phyloP scores from a whole-genome alignment of 2,113 vertebrate genomes.

The Melanotaenia duboulayi region DNA sequence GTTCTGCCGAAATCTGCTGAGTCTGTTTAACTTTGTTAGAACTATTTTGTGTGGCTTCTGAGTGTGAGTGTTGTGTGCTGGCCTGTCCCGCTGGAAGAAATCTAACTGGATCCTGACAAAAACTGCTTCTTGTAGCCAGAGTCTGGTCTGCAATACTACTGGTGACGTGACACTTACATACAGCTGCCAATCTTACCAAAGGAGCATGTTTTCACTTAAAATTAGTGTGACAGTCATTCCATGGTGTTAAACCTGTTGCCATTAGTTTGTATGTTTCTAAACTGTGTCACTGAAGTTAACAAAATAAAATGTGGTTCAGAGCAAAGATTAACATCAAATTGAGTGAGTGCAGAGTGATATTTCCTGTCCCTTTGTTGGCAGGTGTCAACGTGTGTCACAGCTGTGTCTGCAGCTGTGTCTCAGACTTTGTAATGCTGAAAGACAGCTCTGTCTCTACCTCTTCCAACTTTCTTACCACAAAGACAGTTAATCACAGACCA shows the following conservation, averaged over 20 bases:
- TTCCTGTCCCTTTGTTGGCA: conserved; percentile 42
- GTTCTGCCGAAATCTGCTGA: conserved; percentile 70
- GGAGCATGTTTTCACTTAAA: conserved; percentile 43
- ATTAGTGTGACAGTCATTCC: conserved; percentile 19
- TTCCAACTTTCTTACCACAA: conserved; percentile 23
- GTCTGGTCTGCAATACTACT: conserved; percentile 20
- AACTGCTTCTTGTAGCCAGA: conserved; percentile 51
- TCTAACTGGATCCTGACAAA: conserved; percentile 52
- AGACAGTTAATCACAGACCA: conserved; percentile 53
- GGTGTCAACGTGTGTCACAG: conserved; percentile 56
- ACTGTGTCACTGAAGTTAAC: conserved; percentile 12
- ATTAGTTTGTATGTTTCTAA: conserved; percentile 51
- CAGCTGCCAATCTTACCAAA: conserved; percentile 45
- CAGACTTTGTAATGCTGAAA: conserved; percentile 40
- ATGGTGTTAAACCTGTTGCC: conserved; percentile 30
- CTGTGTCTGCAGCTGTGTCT: conserved; percentile 65
- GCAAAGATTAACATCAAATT: conserved; percentile 25
- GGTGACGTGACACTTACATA: conserved; percentile 45
- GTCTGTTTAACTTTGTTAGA: conserved; percentile 64
- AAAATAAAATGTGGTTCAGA: conserved; percentile 31
- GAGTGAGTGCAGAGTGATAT: conserved; percentile 49
- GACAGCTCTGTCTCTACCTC: conserved; percentile 23
- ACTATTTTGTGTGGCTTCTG: conserved; percentile 62
- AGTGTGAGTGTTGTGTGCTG: conserved; percentile 46
- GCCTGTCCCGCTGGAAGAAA: conserved; percentile 42